phyloP scores from a whole-genome alignment of 2,797 vertebrate genomes.

The Alauda arvensis region DNA sequence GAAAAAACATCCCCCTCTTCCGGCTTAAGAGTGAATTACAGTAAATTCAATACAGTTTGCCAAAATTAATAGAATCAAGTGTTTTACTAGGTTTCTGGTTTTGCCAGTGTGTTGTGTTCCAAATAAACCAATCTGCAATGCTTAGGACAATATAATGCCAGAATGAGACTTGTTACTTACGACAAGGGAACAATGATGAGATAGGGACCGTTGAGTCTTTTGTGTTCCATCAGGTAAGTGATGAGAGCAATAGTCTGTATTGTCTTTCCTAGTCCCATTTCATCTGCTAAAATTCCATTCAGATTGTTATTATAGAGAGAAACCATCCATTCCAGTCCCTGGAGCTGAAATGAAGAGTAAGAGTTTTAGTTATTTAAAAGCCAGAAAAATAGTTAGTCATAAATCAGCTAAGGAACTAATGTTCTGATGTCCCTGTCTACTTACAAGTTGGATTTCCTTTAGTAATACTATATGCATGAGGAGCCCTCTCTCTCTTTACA shows the following conservation, averaged over 20 bases:
- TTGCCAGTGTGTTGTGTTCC: neutral
- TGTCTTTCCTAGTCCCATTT: conserved; percentile 98
- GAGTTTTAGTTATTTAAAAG: conserved; percentile 54
- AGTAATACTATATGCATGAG: neutral
- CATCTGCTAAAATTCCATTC: conserved; percentile 95
- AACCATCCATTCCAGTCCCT: conserved; percentile 98
- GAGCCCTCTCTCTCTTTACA: neutral
- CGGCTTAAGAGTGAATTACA: neutral
- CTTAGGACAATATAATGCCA: neutral
- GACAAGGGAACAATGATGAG: conserved; percentile 97
- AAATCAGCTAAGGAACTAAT: conserved; percentile 12
- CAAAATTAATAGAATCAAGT: neutral
- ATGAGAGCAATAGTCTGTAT: conserved; percentile 98
- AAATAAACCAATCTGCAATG: neutral
- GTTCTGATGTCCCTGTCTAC: conserved; percentile 7
- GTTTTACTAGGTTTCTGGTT: neutral
- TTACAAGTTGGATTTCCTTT: neutral
- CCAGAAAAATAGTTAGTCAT: conserved; percentile 11
- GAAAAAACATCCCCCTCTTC: neutral
- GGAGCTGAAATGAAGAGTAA: conserved; percentile 77
- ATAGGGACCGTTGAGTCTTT: conserved; percentile 94
- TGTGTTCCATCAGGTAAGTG: conserved; percentile 96
- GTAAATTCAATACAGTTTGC: neutral
- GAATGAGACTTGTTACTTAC: conserved; percentile 76
- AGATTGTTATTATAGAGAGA: conserved; percentile 97